Percentiles rank a stretch among this genome's conserved stretches.
Evolutionary conservation across 2,113 vertebrate species (phyloP).

Genomic region (Hydrolagus affinis): DNA sequence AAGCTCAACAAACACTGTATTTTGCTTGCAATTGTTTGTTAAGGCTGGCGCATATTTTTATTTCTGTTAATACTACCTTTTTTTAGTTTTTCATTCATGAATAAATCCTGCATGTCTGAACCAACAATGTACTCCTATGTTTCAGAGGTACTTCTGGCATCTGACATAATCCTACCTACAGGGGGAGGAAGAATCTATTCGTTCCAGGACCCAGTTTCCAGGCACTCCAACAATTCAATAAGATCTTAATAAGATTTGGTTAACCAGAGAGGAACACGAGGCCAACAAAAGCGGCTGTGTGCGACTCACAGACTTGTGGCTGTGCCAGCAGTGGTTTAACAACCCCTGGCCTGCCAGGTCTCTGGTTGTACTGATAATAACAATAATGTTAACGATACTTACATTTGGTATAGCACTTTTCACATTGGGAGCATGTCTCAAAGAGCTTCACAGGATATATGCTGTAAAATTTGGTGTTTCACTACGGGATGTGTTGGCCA

Average conservation of each 20-base stretch:
- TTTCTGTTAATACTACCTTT: background rate
- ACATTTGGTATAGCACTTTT: background rate
- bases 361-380: too few species aligned
- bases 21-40: background rate
- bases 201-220: background rate
- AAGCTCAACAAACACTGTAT: conserved; percentile 8
- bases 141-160: background rate
- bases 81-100: background rate
- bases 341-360: background rate
- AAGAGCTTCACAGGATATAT: background rate
- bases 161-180: conserved; percentile 8
- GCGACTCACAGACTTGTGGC: background rate
- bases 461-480: background rate
- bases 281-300: conserved; percentile 9
- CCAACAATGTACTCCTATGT: conserved; percentile 13
- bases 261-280: background rate
- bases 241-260: conserved; percentile 27
- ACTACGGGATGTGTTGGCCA: background rate
- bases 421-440: background rate
- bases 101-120: background rate
- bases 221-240: background rate
- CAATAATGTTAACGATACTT: too few species aligned
- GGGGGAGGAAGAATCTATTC: background rate
- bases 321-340: background rate
- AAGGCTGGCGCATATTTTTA: too few species aligned